Evolutionary conservation across 2,888 invertebrate genomes (phyloP).

Genomic region (Dione juno): DNA sequence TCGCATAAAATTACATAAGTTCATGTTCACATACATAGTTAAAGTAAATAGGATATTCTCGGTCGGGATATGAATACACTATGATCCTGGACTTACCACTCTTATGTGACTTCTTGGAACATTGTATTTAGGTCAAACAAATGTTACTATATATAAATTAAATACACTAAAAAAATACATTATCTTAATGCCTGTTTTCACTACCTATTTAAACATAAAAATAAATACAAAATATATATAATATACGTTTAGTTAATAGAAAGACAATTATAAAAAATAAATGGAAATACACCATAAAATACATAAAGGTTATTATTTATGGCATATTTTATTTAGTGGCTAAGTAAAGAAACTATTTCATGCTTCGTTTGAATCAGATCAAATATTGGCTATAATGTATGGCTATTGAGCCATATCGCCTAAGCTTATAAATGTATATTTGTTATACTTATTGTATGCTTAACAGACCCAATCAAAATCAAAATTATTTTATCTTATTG

Average conservation of each 20-base stretch:
- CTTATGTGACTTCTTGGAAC: slow-evolving; percentile 22
- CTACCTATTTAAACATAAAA: too few relatives aligned
- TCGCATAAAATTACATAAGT: too few relatives aligned
- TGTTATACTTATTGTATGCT: too few relatives aligned
- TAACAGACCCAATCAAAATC: slow-evolving; percentile 11
- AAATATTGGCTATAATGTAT: neutral
- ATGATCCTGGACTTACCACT: slow-evolving; percentile 18
- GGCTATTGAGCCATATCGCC: neutral
- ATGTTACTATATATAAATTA: neutral
- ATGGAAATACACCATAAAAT: too few relatives aligned
- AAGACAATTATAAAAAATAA: too few relatives aligned
- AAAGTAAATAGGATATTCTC: slow-evolving; percentile 21
- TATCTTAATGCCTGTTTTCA: neutral
- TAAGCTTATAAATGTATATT: slow-evolving; percentile 5
- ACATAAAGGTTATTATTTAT: too few relatives aligned
- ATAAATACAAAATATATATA: too few relatives aligned
- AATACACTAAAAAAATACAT: neutral
- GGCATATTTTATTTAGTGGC: neutral
- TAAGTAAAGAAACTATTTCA: neutral
- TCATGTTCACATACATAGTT: neutral
- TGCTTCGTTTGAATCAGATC: neutral
- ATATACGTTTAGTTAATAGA: too few relatives aligned
- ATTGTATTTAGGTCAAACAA: slow-evolving; percentile 20
- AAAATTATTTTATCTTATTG: slow-evolving; percentile 54
- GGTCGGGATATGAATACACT: neutral